These are phyloP conservation scores for Nipponia nippon DNA, from an alignment of 2,113 vertebrate genomes.

Conservation along the genomic window DNA sequence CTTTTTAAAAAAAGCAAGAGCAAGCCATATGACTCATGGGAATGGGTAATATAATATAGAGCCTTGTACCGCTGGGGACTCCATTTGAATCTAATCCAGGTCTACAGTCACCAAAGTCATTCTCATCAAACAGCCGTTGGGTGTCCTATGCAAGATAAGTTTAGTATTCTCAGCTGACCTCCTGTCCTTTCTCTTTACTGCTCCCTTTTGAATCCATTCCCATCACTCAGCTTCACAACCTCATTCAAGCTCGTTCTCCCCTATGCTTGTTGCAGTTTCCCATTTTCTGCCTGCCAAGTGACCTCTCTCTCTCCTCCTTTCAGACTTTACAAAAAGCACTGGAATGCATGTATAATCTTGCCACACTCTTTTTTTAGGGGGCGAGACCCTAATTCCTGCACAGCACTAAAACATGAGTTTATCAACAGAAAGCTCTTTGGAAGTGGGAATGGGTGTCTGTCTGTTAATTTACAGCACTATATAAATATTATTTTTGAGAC, in stretches of 20 bases:
- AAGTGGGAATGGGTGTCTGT: neutral
- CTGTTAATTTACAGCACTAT: constrained; percentile 44
- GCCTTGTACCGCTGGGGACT: neutral
- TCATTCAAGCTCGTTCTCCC: constrained; percentile 31
- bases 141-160: constrained; percentile 45
- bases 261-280: constrained; percentile 34
- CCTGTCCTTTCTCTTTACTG: constrained; percentile 62
- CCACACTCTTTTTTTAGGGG: neutral
- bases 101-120: constrained; percentile 59
- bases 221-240: constrained; percentile 63
- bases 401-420: neutral
- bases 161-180: constrained; percentile 62
- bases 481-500: constrained; percentile 58
- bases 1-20: neutral
- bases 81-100: constrained; percentile 57
- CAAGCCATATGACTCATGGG: neutral
- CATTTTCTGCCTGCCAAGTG: constrained; percentile 48
- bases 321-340: neutral
- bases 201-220: constrained; percentile 57
- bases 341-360: neutral
- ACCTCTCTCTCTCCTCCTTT: constrained; percentile 31
- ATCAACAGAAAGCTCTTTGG: neutral
- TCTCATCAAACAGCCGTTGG: constrained; percentile 47
- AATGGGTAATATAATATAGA: neutral
- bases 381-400: neutral